A percentile compares a stretch with the other conserved stretches of the same genome.
Evolutionary conservation across 1,140 invertebrate species (phyloP).

Genomic region (Cydia fagiglandana): DNA sequence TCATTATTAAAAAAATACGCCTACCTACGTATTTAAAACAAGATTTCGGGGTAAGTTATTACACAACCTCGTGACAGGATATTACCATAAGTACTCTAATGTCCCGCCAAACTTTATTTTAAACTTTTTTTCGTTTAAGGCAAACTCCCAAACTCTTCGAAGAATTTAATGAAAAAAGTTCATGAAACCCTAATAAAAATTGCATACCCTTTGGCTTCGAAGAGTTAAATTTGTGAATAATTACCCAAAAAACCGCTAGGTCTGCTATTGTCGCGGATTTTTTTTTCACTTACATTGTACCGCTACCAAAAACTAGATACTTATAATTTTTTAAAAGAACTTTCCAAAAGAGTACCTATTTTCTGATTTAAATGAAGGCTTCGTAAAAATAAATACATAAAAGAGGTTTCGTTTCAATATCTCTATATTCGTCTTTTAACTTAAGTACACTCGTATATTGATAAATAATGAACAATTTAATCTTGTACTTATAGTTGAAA

Average conservation of each 20-base stretch:
- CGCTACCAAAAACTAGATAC: not conserved
- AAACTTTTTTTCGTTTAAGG: constrained; percentile 46
- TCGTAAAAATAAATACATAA: too few relatives aligned
- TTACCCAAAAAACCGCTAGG: constrained; percentile 45
- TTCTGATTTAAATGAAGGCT: too few relatives aligned
- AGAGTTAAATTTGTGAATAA: constrained; percentile 54
- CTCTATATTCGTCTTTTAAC: too few relatives aligned
- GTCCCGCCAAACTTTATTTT: constrained; percentile 9
- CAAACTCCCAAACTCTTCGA: constrained; percentile 53
- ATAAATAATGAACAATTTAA: too few relatives aligned
- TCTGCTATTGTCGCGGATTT: not conserved
- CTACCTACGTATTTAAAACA: not conserved
- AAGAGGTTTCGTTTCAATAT: too few relatives aligned
- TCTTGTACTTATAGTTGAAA: too few relatives aligned
- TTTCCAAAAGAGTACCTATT: not conserved
- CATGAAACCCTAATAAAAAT: constrained; percentile 54
- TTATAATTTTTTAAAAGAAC: not conserved
- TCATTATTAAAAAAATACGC: too few relatives aligned
- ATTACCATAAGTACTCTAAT: not conserved
- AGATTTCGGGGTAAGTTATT: not conserved
- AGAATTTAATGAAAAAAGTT: constrained; percentile 64
- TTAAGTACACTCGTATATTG: too few relatives aligned
- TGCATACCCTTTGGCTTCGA: constrained; percentile 49
- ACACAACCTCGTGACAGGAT: not conserved
- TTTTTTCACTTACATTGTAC: not conserved